A percentile compares a stretch with the other conserved stretches of the same genome.
Conservation (phyloP, 2,888 invertebrate species). For the Tetanocera ferruginea region DNA sequence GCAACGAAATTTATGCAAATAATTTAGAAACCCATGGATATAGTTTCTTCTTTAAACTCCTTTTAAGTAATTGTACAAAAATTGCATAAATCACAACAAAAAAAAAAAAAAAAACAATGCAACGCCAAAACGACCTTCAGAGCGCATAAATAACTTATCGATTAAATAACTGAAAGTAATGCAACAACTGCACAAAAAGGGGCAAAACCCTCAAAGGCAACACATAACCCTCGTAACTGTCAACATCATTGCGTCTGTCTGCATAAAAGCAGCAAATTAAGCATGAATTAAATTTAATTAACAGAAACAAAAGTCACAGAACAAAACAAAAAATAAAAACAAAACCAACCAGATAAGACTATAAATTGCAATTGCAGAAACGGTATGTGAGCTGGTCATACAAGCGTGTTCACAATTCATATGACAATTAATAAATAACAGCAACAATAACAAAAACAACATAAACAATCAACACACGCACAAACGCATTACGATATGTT, state of each 20-base stretch:
- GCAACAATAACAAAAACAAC: not conserved
- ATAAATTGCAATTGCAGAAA: slow-evolving; percentile 9
- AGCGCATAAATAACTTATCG: not conserved
- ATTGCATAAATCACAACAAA: not conserved
- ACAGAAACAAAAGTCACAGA: not conserved
- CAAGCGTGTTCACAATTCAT: slow-evolving; percentile 14
- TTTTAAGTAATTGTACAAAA: not conserved
- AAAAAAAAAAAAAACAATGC: not conserved
- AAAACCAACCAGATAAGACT: not conserved
- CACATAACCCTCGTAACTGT: slow-evolving; percentile 6
- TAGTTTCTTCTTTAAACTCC: too few relatives aligned
- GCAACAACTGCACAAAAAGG: not conserved
- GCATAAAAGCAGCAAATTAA: not conserved
- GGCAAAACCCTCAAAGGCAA: not conserved
- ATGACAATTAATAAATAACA: slow-evolving; percentile 27
- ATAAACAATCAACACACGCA: not conserved
- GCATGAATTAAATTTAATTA: not conserved
- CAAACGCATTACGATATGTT: too few relatives aligned
- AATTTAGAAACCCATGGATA: too few relatives aligned
- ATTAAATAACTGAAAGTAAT: not conserved
- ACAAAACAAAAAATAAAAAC: not conserved
- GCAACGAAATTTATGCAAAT: too few relatives aligned
- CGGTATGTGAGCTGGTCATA: not conserved
- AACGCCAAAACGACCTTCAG: not conserved
- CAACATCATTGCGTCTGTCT: not conserved